Base-by-base conservation (phyloP, 2,113 vertebrate genomes). In the Aegithalos caudatus region DNA sequence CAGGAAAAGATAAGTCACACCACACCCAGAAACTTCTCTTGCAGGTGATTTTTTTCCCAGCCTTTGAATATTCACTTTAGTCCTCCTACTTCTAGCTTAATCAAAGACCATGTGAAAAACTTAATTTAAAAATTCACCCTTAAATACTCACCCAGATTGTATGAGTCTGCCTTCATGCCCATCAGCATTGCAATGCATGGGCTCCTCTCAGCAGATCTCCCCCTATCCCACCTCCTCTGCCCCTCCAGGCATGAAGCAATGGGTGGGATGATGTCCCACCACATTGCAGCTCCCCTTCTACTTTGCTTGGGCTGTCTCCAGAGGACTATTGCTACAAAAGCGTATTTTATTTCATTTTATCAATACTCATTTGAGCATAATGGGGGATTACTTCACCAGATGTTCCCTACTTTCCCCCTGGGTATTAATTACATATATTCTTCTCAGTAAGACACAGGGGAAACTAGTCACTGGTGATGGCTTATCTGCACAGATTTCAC, bases 1-100 rank as follows among this genome's bases (percentile, higher is more conserved):
- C 92, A 94, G 94, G 92, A 97, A 96, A 95, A 97, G 88, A 70
- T 79, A 96, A 73, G 65, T 71, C 80, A 87, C 50, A 78, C 88
- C 89, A 89, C 94, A 94, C 92, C 77, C 77, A 86, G 80, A 89
- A 89, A 72, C 18, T 66, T 88, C 28, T 51, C 42, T 94, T 74
- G 65, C 69, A 95, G 86, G 83, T 94, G 80, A 91, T 76, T 95
- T 96, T 94, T 94, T 90, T 94, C 71, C 72, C 77, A 88, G n/a
- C 33, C 51, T 88, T 86, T 72, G 78, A 58, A 71, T 19, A 70
- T n/a, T 58, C 51, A 37, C 47, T 90, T 93, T 78, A 88, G 42
- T 56, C 56, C 29, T 92, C 67, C 56, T 54, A 37, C n/a, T 76
- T 73, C 15, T 74, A 64, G 18, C 24, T 84, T 94, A 62, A 86